Percentiles rank a stretch among this genome's conserved stretches.
These are phyloP conservation scores for Buphagus erythrorhynchus DNA, from an alignment of 2,797 vertebrate species.

Conservation along the genomic window DNA sequence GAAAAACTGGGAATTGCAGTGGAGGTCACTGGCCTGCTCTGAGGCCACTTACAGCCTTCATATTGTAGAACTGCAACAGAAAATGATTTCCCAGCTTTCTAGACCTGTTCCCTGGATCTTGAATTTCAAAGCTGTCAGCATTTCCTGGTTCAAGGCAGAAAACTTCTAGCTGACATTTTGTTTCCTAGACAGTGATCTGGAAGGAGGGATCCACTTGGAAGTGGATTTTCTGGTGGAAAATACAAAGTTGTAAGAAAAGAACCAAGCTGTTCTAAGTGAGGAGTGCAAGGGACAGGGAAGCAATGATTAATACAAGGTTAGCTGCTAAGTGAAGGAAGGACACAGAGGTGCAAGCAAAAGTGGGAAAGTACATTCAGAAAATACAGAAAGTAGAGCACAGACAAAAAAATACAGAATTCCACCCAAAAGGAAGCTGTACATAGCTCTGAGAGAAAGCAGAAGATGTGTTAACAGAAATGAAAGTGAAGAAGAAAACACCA, in stretches of 20 bases:
- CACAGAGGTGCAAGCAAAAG: neutral
- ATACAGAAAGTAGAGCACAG: neutral
- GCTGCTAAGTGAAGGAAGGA: neutral
- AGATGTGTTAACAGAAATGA: conserved; percentile 40
- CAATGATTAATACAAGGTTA: neutral
- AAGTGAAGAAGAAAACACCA: conserved; percentile 53
- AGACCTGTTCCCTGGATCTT: neutral
- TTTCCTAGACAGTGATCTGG: conserved; percentile 41
- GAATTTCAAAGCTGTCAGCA: neutral
- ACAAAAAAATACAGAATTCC: conserved; percentile 46
- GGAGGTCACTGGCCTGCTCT: neutral
- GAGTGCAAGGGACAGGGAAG: neutral
- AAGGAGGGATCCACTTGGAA: conserved; percentile 43
- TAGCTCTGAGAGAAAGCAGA: conserved; percentile 36
- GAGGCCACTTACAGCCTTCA: neutral
- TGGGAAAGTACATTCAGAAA: neutral
- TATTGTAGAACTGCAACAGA: neutral
- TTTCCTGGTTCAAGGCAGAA: conserved; percentile 48
- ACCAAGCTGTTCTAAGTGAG: neutral
- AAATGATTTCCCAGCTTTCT: neutral
- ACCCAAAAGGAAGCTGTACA: conserved; percentile 26
- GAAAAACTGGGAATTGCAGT: neutral
- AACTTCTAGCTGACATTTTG: conserved; percentile 26
- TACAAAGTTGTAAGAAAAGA: neutral
- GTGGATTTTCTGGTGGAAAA: conserved; percentile 32